Evolutionary conservation across 2,797 vertebrate genomes (phyloP).

Genomic region (Echeneis naucrates): DNA sequence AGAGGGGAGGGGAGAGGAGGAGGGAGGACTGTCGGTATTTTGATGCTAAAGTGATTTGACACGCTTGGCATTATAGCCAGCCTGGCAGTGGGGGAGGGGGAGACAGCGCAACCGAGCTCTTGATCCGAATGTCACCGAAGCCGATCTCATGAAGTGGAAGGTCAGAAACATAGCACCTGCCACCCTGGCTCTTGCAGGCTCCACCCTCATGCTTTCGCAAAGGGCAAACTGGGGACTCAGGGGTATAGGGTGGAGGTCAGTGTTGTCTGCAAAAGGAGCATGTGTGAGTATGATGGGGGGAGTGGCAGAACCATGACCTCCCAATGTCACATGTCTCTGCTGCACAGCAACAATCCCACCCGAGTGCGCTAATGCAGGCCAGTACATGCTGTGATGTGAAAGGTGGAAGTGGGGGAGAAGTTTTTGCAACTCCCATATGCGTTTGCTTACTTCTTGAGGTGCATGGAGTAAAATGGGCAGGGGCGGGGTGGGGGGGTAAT

Average conservation of each 20-base stretch:
- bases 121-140: slow-evolving; percentile 86
- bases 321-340: slow-evolving; percentile 70
- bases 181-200: slow-evolving; percentile 53
- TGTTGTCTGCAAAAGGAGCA: slow-evolving; percentile 16
- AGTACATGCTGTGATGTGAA: slow-evolving; percentile 70
- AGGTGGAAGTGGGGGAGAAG: slow-evolving; percentile 54
- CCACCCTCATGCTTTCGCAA: slow-evolving; percentile 29
- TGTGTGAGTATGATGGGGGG: background rate
- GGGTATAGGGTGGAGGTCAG: slow-evolving; percentile 31
- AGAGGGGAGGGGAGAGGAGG: slow-evolving; percentile 21
- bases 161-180: slow-evolving; percentile 84
- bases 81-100: slow-evolving; percentile 56
- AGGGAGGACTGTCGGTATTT: slow-evolving; percentile 68
- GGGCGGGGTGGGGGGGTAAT: slow-evolving; percentile 53
- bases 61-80: slow-evolving; percentile 83
- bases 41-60: slow-evolving; percentile 84
- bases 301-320: slow-evolving; percentile 55
- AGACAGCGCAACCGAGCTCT: slow-evolving; percentile 68
- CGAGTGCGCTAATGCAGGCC: slow-evolving; percentile 75
- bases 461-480: slow-evolving; percentile 33
- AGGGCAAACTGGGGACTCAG: slow-evolving; percentile 40
- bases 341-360: slow-evolving; percentile 73
- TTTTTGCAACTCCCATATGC: slow-evolving; percentile 67
- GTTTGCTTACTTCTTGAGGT: slow-evolving; percentile 60
- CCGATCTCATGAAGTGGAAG: slow-evolving; percentile 87